Base-by-base conservation (phyloP, 1,140 invertebrate genomes). In the Notospermus geniculatus region DNA sequence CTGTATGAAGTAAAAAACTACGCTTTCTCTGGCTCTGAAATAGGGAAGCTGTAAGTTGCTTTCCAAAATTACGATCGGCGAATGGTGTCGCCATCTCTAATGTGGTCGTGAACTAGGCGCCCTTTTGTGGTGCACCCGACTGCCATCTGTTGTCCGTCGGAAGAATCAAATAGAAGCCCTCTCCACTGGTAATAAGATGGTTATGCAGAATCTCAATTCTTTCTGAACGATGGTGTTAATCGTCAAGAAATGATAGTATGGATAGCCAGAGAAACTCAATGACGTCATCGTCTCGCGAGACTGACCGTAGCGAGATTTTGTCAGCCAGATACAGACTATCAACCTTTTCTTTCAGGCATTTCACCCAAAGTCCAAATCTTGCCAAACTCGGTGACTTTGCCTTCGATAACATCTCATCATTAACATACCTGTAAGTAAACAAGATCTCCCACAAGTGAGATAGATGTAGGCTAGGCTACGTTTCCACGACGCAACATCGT, bases 331-430 rank as follows among this genome's bases (percentile, higher is more conserved):
- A n/a, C n/a, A n/a, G n/a, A n/a, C n/a, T 50, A 50, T 5, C 46
- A 5, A 7, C 19, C n/a, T 7, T 50, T 50, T 50, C 46, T 50
- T 50, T 50, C 46, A 50, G 46, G 4, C 9, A 50, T 50, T 50
- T 50, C 9, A 9, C n/a, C 25, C 46, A 50, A 27, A 50, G 25
- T 50, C 46, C 46, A 50, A 50, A 50, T 50, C 46, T 50, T 27
- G 19, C n/a, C 4, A 9, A 23, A 9, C n/a, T 50, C 5, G 46
- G 46, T 7, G 46, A 50, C 5, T n/a, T 4, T 5, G 46, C 46
- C 5, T 50, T 50, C n/a, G 46, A 50, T 9, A 50, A 50, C 25
- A 27, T 50, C 25, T 7, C 46, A 9, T 19, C 19, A 9, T n/a
- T 50, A 4, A 19, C n/a, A 23, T n/a, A 19, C n/a, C 46, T 50